Conservation (phyloP, 1,140 invertebrate genomes). For the Ostrea edulis region DNA sequence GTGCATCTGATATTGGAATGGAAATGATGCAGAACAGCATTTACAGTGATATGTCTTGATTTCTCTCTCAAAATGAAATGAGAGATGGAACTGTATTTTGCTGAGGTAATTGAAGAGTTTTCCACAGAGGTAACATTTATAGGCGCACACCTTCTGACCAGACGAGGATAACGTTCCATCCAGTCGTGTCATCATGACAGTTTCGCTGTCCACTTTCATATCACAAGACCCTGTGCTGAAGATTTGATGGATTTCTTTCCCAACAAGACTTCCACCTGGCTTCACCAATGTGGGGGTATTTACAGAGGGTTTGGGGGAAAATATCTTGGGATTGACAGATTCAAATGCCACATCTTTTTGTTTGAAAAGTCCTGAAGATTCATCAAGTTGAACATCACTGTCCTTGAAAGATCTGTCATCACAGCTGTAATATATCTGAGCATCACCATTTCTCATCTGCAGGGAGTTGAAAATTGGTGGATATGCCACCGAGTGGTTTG, state of each 20-base stretch:
- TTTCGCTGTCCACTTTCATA: constrained; percentile 75
- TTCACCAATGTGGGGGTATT: constrained; percentile 41
- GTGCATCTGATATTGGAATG: constrained; percentile 73
- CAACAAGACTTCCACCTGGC: constrained; percentile 47
- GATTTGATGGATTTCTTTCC: constrained; percentile 49
- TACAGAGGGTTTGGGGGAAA: not conserved
- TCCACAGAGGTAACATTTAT: constrained; percentile 80
- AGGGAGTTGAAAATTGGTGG: not conserved
- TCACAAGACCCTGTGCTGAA: constrained; percentile 47
- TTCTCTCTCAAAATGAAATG: constrained; percentile 75
- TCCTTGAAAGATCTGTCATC: constrained; percentile 44
- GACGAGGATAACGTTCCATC: constrained; percentile 77
- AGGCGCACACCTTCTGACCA: constrained; percentile 78
- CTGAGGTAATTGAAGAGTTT: constrained; percentile 77
- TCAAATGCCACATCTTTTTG: constrained; percentile 36
- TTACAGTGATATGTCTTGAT: constrained; percentile 75
- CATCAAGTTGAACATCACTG: constrained; percentile 44
- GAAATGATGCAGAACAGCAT: constrained; percentile 76
- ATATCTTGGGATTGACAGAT: constrained; percentile 34
- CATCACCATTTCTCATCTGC: not conserved
- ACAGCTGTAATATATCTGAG: constrained; percentile 40
- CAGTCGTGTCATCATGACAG: constrained; percentile 77
- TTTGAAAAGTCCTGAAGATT: constrained; percentile 52
- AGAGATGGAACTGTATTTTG: constrained; percentile 78
- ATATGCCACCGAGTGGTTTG: not conserved